Percentiles rank a stretch among this genome's conserved stretches.
Evolutionary conservation across 2,797 vertebrate genomes (phyloP).

Genomic region (Philypnodon macrostomus): DNA sequence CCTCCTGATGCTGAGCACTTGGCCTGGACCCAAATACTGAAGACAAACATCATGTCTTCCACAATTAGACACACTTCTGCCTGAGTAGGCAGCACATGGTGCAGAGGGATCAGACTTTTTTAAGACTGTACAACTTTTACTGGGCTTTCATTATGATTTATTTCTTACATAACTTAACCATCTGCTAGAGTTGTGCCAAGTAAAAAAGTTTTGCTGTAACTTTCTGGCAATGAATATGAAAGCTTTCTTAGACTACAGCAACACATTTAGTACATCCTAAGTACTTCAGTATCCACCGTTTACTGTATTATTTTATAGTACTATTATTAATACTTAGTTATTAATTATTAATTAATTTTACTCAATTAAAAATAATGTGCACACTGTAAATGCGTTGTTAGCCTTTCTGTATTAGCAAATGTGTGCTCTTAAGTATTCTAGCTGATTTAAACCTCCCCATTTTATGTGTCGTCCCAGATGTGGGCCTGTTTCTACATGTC

Average conservation of each 20-base stretch:
- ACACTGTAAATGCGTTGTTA: too few relatives aligned
- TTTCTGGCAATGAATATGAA: constrained; percentile 2
- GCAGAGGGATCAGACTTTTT: constrained; percentile 12
- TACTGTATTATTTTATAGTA: too few relatives aligned
- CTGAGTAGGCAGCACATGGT: constrained; percentile 29
- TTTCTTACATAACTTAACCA: constrained; percentile 12
- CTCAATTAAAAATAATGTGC: too few relatives aligned
- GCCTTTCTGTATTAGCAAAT: too few relatives aligned
- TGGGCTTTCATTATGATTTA: constrained; percentile 17
- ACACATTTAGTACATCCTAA: not conserved
- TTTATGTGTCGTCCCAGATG: too few relatives aligned
- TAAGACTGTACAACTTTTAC: constrained; percentile 16
- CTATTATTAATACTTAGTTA: too few relatives aligned
- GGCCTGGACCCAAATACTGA: constrained; percentile 71
- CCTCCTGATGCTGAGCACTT: constrained; percentile 70
- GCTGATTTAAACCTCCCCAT: too few relatives aligned
- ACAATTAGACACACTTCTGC: constrained; percentile 68
- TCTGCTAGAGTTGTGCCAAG: constrained; percentile 3
- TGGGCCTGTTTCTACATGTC: too few relatives aligned
- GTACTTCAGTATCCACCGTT: too few relatives aligned
- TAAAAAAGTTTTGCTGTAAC: constrained; percentile 7
- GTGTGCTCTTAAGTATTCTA: too few relatives aligned
- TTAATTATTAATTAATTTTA: too few relatives aligned
- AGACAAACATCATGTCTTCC: constrained; percentile 76
- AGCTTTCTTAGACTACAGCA: not conserved